A percentile compares a stretch with the other conserved stretches of the same genome.
Conservation (phyloP, 1,140 invertebrate genomes). For the Cataglyphis hispanica region DNA sequence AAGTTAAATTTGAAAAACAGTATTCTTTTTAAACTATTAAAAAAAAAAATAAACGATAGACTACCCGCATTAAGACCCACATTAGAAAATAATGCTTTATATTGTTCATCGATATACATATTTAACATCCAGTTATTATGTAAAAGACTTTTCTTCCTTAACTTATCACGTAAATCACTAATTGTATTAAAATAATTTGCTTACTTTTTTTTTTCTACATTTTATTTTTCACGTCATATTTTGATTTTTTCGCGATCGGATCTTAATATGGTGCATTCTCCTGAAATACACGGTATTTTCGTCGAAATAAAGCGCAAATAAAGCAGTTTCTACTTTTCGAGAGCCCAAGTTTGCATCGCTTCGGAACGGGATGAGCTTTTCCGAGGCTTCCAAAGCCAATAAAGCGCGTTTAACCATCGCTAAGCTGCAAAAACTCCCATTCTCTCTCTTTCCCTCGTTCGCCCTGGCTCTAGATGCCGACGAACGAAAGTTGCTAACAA, state of each 20-base stretch:
- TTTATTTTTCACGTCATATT: neutral
- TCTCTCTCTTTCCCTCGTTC: no score
- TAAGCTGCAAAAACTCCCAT: constrained; percentile 75
- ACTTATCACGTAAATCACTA: no score
- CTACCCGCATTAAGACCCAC: no score
- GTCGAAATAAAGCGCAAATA: constrained; percentile 21
- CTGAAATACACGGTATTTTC: constrained; percentile 22
- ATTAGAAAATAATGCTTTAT: no score
- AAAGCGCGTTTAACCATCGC: constrained; percentile 81
- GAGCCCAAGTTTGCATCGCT: constrained; percentile 56
- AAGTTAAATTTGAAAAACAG: neutral
- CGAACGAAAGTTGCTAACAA: constrained; percentile 80
- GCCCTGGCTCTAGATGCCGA: constrained; percentile 4
- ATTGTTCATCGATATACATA: no score
- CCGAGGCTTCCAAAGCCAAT: constrained; percentile 84
- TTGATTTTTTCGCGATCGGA: neutral
- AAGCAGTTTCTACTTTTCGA: neutral
- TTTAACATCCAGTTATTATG: no score
- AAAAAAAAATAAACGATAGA: no score
- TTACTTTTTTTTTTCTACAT: no score
- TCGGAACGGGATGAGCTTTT: constrained; percentile 63
- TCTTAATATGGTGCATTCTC: neutral
- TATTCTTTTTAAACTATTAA: no score
- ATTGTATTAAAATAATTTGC: no score
- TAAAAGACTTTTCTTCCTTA: no score